Base-by-base conservation (phyloP, 2,888 invertebrate genomes). In the Xestobium rufovillosum region DNA sequence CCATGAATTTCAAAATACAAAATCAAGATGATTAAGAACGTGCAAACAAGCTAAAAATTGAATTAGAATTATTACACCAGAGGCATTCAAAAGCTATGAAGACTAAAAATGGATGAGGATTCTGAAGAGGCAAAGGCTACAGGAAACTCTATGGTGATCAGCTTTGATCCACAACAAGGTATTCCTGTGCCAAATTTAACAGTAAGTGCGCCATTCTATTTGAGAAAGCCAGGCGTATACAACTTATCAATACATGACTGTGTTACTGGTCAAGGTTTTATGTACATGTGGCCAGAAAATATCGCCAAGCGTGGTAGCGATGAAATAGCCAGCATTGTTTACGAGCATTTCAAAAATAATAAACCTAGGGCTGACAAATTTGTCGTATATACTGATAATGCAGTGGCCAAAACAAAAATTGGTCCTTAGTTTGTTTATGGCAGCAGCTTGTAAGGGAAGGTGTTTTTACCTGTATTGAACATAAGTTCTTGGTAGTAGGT, bases 231-330 rank as follows among this genome's bases (percentile, higher is more conserved):
- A 25, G 46, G 45, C 46, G n/a, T n/a, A n/a, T n/a, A 47, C 30
- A 49, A 49, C 33, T 28, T 49, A 15, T 42, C 45, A 3, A 29
- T 48, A 26, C 47, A 47, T 38, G 42, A 45, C 26, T 44, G 46
- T 26, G 30, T 28, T 16, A 33, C 10, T 11, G 42, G 26, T 11
- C 37, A 17, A 30, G 41, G 26, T 17, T 41, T 40, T 28, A 39
- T 48, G 39, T n/a, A n/a, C n/a, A n/a, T n/a, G n/a, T n/a, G n/a
- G n/a, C n/a, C n/a, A n/a, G n/a, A n/a, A n/a, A n/a, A 43, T 15
- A 14, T 36, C 8, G 47, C 41, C 4, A 43, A 44, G 32, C 29
- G 45, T 12, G 45, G 44, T 6, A 42, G 45, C 17, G 44, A 44
- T 17, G 42, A 46, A 42, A 32, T 46, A 14, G 34, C 39, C n/a